Conservation (phyloP, 2,113 vertebrate genomes). For the Sapayoa aenigma region DNA sequence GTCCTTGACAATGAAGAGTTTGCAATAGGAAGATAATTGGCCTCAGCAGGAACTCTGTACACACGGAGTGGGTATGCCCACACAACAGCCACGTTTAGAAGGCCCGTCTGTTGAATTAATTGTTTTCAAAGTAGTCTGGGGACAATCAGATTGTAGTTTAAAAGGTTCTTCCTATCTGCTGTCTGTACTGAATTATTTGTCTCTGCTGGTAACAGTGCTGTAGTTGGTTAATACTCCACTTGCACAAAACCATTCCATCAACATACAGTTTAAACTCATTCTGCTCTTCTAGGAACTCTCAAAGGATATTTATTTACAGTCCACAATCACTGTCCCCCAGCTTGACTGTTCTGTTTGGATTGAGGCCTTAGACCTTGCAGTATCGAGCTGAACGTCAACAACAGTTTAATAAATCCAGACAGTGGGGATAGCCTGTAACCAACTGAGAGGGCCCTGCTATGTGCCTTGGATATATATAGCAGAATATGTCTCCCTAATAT, state of each 20-base stretch:
- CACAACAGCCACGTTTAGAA: neutral
- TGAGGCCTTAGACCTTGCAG: slow-evolving; percentile 13
- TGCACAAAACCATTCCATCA: neutral
- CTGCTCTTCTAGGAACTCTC: neutral
- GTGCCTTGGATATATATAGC: neutral
- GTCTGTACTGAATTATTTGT: neutral
- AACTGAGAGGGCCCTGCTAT: neutral
- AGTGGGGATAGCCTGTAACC: neutral
- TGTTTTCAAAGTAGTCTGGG: neutral
- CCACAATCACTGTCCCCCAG: neutral
- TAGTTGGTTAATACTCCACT: neutral
- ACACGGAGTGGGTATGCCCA: neutral
- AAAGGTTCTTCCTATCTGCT: neutral
- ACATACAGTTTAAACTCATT: neutral
- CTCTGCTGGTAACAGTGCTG: neutral
- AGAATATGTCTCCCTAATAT: neutral
- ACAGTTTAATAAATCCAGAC: neutral
- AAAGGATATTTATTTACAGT: slow-evolving; percentile 6
- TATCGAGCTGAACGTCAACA: neutral
- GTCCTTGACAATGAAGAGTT: neutral
- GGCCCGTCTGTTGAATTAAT: neutral
- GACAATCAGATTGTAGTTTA: neutral
- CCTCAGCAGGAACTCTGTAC: neutral
- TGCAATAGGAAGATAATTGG: neutral
- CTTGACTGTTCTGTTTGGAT: neutral